These are phyloP conservation scores for Gadus macrocephalus DNA, from an alignment of 2,113 vertebrate genomes.

Conservation along the genomic window DNA sequence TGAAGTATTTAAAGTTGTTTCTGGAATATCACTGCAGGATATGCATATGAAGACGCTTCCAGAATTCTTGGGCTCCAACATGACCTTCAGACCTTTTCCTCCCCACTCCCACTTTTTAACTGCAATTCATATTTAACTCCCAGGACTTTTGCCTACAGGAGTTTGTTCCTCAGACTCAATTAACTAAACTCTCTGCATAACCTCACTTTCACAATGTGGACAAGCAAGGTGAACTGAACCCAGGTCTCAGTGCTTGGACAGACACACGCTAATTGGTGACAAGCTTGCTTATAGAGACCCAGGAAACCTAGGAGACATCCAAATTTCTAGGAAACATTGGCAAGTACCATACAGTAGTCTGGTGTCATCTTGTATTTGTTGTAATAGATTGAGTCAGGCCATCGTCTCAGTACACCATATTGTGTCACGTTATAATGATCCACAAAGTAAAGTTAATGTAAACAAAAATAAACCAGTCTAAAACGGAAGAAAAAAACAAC, in stretches of 20 bases:
- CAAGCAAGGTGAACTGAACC: constrained; percentile 52
- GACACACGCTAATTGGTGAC: constrained; percentile 66
- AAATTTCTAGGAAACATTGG: constrained; percentile 45
- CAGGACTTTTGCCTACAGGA: background rate
- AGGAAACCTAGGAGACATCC: constrained; percentile 53
- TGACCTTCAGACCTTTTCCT: no score
- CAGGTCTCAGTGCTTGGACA: constrained; percentile 59
- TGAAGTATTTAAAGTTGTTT: no score
- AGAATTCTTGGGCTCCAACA: no score
- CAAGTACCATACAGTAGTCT: constrained; percentile 15
- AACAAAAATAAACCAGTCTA: background rate
- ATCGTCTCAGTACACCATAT: constrained; percentile 38
- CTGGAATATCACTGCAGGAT: no score
- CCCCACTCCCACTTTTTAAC: no score
- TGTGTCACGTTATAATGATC: constrained; percentile 55
- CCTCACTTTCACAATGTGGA: constrained; percentile 60
- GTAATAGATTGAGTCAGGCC: constrained; percentile 35
- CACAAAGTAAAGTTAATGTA: constrained; percentile 17
- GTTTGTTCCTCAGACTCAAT: no score
- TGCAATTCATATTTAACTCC: background rate
- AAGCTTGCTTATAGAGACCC: constrained; percentile 56
- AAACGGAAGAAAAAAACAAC: constrained; percentile 45
- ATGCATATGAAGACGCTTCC: no score
- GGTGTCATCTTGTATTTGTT: constrained; percentile 46
- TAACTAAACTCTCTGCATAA: constrained; percentile 11